Evolutionary conservation across 2,113 vertebrate genomes (phyloP).

Genomic region (Sinosuthora webbiana): DNA sequence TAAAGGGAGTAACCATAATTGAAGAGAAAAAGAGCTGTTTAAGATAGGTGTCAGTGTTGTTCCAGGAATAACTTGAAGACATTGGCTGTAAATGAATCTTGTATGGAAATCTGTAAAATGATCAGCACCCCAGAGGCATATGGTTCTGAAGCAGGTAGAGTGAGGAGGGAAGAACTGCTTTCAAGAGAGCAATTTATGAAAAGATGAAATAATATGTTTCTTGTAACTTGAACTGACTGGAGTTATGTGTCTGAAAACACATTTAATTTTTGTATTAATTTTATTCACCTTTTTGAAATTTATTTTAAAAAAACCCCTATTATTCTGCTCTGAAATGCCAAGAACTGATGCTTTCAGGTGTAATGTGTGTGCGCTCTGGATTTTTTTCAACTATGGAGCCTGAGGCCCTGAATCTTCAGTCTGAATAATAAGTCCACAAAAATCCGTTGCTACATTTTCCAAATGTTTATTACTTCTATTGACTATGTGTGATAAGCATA

Average conservation of each 20-base stretch:
- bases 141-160: background rate
- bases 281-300: background rate
- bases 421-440: background rate
- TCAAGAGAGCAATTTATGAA: background rate
- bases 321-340: background rate
- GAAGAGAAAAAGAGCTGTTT: background rate
- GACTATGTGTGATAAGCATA: background rate
- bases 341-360: background rate
- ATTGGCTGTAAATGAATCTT: background rate
- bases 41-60: background rate
- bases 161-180: background rate
- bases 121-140: background rate
- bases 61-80: background rate
- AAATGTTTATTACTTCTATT: background rate
- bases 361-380: accelerated
- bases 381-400: background rate
- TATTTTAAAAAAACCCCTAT: accelerated
- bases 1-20: background rate
- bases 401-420: background rate
- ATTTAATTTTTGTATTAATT: background rate
- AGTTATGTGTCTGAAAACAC: background rate
- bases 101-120: background rate
- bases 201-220: background rate
- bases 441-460: background rate
- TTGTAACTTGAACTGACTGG: background rate